Conservation (phyloP, 2,113 vertebrate genomes). For the Aldabrachelys gigantea region DNA sequence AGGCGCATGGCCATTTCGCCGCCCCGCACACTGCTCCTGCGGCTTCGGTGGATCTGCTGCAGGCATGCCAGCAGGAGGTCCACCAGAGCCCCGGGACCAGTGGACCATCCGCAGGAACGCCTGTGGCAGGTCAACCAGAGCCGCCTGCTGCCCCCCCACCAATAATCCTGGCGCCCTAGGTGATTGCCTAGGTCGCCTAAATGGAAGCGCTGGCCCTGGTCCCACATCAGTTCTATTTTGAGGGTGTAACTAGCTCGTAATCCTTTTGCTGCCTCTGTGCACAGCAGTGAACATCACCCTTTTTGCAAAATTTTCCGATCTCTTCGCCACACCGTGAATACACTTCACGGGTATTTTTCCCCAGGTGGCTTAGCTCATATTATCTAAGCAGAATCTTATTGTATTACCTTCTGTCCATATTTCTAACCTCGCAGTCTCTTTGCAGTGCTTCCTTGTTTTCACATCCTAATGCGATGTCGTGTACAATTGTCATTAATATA, state of each 20-base stretch:
- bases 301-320: not conserved
- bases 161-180: too few species aligned
- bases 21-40: too few species aligned
- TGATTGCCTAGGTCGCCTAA: too few species aligned
- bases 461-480: not conserved
- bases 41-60: too few species aligned
- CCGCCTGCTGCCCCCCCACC: too few species aligned
- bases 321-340: not conserved
- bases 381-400: not conserved
- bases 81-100: too few species aligned
- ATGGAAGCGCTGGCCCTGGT: too few species aligned
- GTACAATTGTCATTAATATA: not conserved
- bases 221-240: not conserved
- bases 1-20: too few species aligned
- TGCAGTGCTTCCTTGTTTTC: not conserved
- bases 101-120: too few species aligned
- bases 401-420: not conserved
- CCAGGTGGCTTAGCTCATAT: not conserved
- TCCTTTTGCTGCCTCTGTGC: not conserved
- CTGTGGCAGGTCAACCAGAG: too few species aligned
- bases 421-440: not conserved
- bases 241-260: not conserved
- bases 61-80: too few species aligned
- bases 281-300: not conserved
- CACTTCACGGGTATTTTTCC: not conserved